Percentiles rank a stretch among this genome's conserved stretches.
Evolutionary conservation across 2,113 vertebrate species (phyloP).

Genomic region (Natator depressus): DNA sequence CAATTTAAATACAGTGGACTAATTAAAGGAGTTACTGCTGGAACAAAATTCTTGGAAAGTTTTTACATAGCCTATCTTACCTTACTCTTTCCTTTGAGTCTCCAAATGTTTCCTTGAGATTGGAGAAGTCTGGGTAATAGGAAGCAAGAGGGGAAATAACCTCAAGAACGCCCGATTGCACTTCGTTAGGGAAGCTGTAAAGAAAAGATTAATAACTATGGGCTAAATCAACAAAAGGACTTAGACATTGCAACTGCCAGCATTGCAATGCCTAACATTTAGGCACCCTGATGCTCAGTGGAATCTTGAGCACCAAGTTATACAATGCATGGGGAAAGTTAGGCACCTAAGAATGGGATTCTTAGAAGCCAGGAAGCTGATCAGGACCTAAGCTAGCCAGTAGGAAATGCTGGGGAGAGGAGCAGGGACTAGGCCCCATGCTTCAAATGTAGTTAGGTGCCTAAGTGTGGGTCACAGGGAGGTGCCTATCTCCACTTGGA

Average conservation of each 20-base stretch:
- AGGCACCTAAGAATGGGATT: not conserved
- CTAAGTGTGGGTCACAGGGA: not conserved
- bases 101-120: conserved; percentile 77
- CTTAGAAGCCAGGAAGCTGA: not conserved
- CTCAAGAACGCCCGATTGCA: conserved; percentile 83
- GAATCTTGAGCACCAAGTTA: not conserved
- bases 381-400: not conserved
- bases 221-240: not conserved
- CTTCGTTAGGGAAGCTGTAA: conserved; percentile 82
- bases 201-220: conserved; percentile 39
- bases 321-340: not conserved
- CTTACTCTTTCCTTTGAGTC: conserved; percentile 82
- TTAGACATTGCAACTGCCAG: not conserved
- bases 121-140: conserved; percentile 82
- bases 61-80: conserved; percentile 71
- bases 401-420: no score
- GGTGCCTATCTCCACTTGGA: not conserved
- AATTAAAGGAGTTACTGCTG: not conserved
- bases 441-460: not conserved
- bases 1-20: not conserved
- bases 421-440: not conserved
- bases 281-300: not conserved
- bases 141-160: conserved; percentile 82
- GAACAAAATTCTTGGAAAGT: not conserved
- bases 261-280: not conserved